Evolutionary conservation across 2,888 invertebrate species (phyloP).

Genomic region (Heterodera filipjevi): DNA sequence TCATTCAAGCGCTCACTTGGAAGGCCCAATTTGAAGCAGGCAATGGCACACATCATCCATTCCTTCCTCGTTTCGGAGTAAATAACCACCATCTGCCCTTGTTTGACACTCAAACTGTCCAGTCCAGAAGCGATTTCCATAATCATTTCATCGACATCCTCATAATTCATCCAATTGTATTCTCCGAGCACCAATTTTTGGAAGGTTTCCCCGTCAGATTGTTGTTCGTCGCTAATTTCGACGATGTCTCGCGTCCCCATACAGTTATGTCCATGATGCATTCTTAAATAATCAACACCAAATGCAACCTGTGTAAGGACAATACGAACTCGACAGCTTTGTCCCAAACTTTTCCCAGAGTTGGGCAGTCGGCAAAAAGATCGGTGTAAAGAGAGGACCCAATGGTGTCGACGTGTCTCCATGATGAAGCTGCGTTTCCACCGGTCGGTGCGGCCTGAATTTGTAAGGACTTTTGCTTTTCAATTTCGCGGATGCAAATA

Average conservation of each 20-base stretch:
- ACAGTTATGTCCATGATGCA: slow-evolving; percentile 52
- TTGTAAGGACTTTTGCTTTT: not conserved
- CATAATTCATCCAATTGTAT: slow-evolving; percentile 56
- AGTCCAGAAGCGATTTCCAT: slow-evolving; percentile 84
- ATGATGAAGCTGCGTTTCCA: slow-evolving; percentile 47
- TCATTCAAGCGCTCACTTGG: slow-evolving; percentile 77
- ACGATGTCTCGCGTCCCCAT: slow-evolving; percentile 68
- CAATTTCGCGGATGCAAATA: not conserved
- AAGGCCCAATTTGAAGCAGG: slow-evolving; percentile 90
- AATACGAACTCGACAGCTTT: slow-evolving; percentile 61
- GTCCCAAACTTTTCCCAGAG: slow-evolving; percentile 67
- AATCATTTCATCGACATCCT: slow-evolving; percentile 74
- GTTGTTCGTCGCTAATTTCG: slow-evolving; percentile 87
- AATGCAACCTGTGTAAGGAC: not conserved
- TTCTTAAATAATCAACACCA: slow-evolving; percentile 34
- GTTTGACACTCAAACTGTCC: slow-evolving; percentile 74
- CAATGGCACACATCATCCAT: slow-evolving; percentile 95
- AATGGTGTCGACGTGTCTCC: slow-evolving; percentile 55
- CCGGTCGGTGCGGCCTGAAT: slow-evolving; percentile 33
- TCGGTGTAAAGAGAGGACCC: slow-evolving; percentile 58
- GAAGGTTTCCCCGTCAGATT: slow-evolving; percentile 89
- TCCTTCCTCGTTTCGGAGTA: slow-evolving; percentile 97
- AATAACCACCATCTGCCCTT: slow-evolving; percentile 75
- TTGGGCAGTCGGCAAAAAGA: slow-evolving; percentile 65
- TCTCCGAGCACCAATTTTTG: slow-evolving; percentile 72